Evolutionary conservation across 37 sponge, comb jelly and placozoan species (phyloP), one percentile per base, ranked within the genome.

Genomic region (Axinella damicornis): DNA sequence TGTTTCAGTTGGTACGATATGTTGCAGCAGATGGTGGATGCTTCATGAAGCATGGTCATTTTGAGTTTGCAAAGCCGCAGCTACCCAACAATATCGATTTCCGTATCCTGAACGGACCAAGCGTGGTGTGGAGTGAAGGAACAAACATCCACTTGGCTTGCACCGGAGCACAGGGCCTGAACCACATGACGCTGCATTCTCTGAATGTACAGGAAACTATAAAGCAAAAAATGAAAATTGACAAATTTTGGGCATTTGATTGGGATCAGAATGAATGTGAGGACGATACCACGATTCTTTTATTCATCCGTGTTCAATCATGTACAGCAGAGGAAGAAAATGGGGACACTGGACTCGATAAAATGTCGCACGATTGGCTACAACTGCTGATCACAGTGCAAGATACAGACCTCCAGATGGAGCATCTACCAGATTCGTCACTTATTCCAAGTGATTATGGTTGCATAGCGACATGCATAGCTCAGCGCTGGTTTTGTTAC

Each of bases 371-470:
- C 46, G 46, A 46, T 46, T 46, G 46, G 46, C 46, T 46, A 46
- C 46, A 12, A 12, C 46, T 46, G 9, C 46, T 54, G 27, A 24
- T 31, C 56, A 53, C 52, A 54, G 5, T 57, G 34, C 61, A 27
- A 58, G 31, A 58, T 18, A 21, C 25, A 56, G 64, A n/a, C 33
- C 30, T 65, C 32, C 38, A 5, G 21, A 30, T 53, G 53, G 27
- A 86, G 54, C 63, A 0, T 33, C 16, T 53, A 5, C 71, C 39
- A 28, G 58, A 28, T 37, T 16, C 40, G 16, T 37, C 55, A 37
- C 22, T 60, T 0, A 57, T 88, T 36, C 88, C 82, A 0, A 1
- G 52, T 30, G 76, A 81, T 53, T 88, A 88, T 68, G 82, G 76
- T 21, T 74, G 24, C 33, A 68, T 88, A 24, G 67, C 75, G 6